A percentile compares a stretch with the other conserved stretches of the same genome.
Conservation (phyloP, 2,888 invertebrate species). For the Tipula unca region DNA sequence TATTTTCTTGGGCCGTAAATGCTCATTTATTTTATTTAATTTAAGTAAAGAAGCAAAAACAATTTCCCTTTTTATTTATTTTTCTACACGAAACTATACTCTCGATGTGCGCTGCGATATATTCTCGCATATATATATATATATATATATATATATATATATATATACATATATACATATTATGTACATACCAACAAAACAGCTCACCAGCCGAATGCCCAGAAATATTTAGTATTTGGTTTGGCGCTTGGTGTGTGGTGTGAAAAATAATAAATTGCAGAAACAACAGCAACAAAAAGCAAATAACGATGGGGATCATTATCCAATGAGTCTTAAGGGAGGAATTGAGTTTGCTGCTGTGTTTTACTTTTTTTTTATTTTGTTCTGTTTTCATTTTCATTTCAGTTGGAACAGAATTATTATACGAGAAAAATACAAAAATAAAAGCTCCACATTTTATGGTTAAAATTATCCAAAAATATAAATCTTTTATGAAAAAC, state of each 20-base stretch:
- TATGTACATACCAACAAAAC: neutral
- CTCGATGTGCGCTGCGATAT: neutral
- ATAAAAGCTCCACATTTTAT: neutral
- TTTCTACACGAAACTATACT: neutral
- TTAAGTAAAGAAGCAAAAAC: neutral
- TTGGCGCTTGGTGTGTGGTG: neutral
- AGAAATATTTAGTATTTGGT: neutral
- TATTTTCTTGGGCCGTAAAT: neutral
- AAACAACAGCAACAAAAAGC: neutral
- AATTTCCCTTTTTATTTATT: neutral
- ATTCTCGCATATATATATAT: neutral
- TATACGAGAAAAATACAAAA: neutral
- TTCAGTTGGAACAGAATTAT: neutral
- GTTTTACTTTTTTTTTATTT: neutral
- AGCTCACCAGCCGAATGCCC: neutral
- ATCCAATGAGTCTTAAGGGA: constrained; percentile 8
- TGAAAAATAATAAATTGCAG: constrained; percentile 14
- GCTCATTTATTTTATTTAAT: neutral
- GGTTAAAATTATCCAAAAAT: neutral
- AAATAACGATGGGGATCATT: neutral
- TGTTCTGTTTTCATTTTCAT: constrained; percentile 8
- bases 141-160: neutral
- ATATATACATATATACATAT: neutral
- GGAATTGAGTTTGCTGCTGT: constrained; percentile 14
- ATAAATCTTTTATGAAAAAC: constrained; percentile 8